phyloP scores from a whole-genome alignment of 2,797 vertebrate genomes.

The Bradypus variegatus region DNA sequence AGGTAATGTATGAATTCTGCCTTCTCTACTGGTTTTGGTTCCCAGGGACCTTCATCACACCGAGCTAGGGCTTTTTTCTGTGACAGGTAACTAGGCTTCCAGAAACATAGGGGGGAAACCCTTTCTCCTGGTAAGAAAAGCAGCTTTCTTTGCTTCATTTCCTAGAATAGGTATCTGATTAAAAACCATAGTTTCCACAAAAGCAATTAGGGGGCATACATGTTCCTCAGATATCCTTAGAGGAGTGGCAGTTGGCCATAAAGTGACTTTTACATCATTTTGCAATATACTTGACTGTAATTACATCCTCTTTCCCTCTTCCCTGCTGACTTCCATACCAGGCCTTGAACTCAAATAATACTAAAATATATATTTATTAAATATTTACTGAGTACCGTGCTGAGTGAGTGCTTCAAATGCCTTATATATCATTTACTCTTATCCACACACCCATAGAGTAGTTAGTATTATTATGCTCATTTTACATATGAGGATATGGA shows the following conservation, averaged over 20 bases:
- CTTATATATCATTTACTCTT: neutral
- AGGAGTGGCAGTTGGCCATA: neutral
- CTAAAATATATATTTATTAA: neutral
- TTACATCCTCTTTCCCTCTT: neutral
- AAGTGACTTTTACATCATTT: neutral
- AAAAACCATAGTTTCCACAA: conserved; percentile 21
- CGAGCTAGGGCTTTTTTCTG: neutral
- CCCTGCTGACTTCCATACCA: neutral
- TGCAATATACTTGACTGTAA: neutral
- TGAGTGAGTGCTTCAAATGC: conserved; percentile 3
- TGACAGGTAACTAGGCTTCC: neutral
- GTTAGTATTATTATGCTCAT: neutral
- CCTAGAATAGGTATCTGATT: neutral
- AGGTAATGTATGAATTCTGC: conserved; percentile 78
- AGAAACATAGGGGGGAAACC: neutral
- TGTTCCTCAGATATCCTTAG: neutral
- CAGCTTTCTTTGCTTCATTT: neutral
- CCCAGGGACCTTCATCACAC: neutral
- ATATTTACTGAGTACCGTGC: conserved; percentile 11
- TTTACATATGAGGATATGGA: conserved; percentile 7
- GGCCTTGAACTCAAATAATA: neutral
- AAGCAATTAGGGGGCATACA: neutral
- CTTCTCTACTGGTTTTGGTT: conserved; percentile 45
- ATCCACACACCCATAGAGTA: neutral
- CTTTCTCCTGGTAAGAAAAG: neutral